A percentile compares a stretch with the other conserved stretches of the same genome.
Evolutionary conservation across 2,797 vertebrate species (phyloP).

Genomic region (Ibycter americanus): DNA sequence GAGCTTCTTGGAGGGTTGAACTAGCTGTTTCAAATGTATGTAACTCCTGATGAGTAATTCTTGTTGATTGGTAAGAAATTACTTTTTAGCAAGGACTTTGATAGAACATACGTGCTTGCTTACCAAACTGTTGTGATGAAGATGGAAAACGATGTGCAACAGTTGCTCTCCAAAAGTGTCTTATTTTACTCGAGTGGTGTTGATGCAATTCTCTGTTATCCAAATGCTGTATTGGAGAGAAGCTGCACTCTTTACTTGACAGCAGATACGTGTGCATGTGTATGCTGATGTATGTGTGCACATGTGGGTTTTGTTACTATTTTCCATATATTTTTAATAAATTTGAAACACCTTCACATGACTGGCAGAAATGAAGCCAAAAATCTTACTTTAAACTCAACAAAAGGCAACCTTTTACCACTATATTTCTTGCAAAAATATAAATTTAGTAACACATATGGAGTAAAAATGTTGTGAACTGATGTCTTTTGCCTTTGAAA

Average conservation of each 20-base stretch:
- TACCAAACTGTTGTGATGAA: neutral
- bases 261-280: rapidly evolving
- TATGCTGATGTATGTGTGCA: neutral
- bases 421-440: neutral
- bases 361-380: neutral
- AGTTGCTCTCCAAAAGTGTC: neutral
- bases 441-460: neutral
- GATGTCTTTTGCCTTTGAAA: neutral
- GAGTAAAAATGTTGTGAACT: neutral
- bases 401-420: neutral
- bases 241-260: neutral
- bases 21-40: neutral
- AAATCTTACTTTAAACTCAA: neutral
- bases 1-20: neutral
- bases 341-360: neutral
- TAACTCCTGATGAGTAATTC: neutral
- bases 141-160: neutral
- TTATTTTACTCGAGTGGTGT: neutral
- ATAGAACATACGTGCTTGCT: neutral
- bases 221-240: neutral
- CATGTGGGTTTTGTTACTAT: neutral
- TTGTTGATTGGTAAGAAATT: neutral
- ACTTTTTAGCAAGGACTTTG: neutral
- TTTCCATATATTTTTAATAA: neutral
- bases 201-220: neutral